A percentile compares a stretch with the other conserved stretches of the same genome.
Evolutionary conservation across 2,113 vertebrate genomes (phyloP).

Genomic region (Gopherus evgoodei): DNA sequence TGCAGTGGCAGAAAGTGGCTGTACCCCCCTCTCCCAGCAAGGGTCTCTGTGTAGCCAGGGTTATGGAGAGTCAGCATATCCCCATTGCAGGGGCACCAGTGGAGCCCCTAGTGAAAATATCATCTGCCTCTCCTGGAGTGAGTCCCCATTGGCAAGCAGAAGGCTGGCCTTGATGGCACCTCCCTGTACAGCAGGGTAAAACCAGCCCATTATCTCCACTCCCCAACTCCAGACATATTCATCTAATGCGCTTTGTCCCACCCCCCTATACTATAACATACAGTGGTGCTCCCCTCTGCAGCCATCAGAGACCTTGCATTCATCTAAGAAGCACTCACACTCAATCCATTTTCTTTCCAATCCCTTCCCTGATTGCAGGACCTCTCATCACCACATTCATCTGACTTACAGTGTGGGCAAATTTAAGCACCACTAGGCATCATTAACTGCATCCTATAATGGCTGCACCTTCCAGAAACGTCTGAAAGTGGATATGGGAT

Average conservation of each 20-base stretch:
- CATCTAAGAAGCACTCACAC: not conserved
- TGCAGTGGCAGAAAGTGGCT: not conserved
- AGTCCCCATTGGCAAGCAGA: not conserved
- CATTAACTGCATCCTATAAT: not conserved
- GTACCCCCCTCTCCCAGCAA: rapidly evolving
- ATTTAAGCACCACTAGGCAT: not conserved
- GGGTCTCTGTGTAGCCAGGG: not conserved
- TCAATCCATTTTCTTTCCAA: not conserved
- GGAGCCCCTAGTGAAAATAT: not conserved
- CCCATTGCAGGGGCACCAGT: not conserved
- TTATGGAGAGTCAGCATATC: not conserved
- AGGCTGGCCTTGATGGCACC: not conserved
- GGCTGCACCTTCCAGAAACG: not conserved
- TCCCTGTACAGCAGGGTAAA: not conserved
- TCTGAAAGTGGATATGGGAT: not conserved
- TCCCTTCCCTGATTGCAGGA: not conserved
- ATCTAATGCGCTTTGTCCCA: not conserved
- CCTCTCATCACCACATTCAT: not conserved
- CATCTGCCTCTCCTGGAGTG: not conserved
- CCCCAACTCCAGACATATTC: not conserved
- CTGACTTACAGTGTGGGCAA: not conserved
- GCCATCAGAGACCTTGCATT: not conserved
- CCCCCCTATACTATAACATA: not conserved
- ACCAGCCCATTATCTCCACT: not conserved
- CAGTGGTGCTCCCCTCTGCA: not conserved